phyloP scores from a whole-genome alignment of 2,113 vertebrate genomes.

The Psettodes erumei region DNA sequence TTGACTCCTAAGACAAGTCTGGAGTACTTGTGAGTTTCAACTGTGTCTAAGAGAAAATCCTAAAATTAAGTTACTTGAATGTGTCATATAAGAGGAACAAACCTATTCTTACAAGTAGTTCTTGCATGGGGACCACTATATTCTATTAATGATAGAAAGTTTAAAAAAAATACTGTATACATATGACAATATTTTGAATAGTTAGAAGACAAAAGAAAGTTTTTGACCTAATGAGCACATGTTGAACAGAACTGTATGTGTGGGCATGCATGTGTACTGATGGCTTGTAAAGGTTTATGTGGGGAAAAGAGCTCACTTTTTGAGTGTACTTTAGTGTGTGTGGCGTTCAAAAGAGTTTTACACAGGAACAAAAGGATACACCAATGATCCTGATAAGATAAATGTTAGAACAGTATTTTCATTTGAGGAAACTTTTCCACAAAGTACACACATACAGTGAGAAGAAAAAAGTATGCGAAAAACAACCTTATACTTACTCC shows the following conservation, averaged over 20 bases:
- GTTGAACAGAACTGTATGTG: conserved; percentile 5
- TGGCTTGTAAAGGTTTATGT: conserved; percentile 7
- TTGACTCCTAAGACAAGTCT: too few species aligned
- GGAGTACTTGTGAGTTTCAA: too few species aligned
- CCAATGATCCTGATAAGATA: conserved; percentile 39
- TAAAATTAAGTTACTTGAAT: neutral
- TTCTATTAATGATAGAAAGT: neutral
- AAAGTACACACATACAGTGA: neutral
- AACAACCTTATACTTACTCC: too few species aligned
- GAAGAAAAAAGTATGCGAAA: neutral
- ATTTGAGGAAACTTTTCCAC: conserved; percentile 9
- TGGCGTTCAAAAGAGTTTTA: conserved; percentile 37
- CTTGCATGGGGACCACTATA: neutral
- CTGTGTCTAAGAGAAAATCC: too few species aligned
- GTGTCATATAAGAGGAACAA: neutral
- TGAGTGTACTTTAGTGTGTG: conserved; percentile 32
- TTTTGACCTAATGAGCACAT: conserved; percentile 7
- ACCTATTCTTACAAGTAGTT: neutral
- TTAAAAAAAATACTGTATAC: neutral
- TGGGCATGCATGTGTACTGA: neutral
- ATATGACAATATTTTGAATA: neutral
- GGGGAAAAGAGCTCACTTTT: conserved; percentile 24
- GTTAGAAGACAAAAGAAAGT: neutral
- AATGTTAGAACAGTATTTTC: conserved; percentile 32
- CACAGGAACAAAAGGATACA: conserved; percentile 38